These are phyloP conservation scores for Sminthurinus signatus DNA, from an alignment of 1,140 invertebrate genomes.

Conservation along the genomic window DNA sequence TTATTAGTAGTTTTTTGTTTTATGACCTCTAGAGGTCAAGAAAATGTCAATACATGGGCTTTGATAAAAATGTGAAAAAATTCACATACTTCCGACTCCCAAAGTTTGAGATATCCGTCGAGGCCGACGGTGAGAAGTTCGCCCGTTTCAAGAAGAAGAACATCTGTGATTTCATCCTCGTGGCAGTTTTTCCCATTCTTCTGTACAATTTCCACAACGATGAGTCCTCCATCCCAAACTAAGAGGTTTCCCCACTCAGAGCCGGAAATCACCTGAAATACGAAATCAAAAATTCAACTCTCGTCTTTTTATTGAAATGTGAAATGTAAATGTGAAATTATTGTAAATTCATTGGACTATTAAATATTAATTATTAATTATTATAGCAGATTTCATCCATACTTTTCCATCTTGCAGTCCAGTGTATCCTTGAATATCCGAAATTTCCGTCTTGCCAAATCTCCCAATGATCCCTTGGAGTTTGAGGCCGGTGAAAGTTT, in stretches of 20 bases:
- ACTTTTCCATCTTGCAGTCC: slow-evolving; percentile 81
- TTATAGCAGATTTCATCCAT: no score
- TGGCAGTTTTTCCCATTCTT: slow-evolving; percentile 67
- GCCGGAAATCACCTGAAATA: slow-evolving; percentile 71
- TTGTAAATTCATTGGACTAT: not conserved
- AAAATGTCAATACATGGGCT: no score
- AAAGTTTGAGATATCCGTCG: slow-evolving; percentile 74
- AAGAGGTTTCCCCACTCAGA: slow-evolving; percentile 84
- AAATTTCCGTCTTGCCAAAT: slow-evolving; percentile 85
- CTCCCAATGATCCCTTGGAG: slow-evolving; percentile 73
- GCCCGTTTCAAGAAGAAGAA: slow-evolving; percentile 57
- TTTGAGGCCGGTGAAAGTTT: slow-evolving; percentile 84
- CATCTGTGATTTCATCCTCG: slow-evolving; percentile 60
- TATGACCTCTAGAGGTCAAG: no score
- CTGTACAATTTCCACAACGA: slow-evolving; percentile 69
- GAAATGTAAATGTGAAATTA: no score
- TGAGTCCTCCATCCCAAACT: slow-evolving; percentile 78
- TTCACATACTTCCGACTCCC: slow-evolving; percentile 86
- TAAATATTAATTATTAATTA: not conserved
- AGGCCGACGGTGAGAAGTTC: slow-evolving; percentile 58
- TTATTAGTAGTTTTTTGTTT: no score
- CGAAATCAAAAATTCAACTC: no score
- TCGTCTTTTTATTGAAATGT: no score
- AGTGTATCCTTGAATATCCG: slow-evolving; percentile 73
- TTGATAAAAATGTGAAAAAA: no score